These are phyloP conservation scores for Oenanthe oenanthe DNA, from an alignment of 2,113 vertebrate genomes.

Conservation along the genomic window DNA sequence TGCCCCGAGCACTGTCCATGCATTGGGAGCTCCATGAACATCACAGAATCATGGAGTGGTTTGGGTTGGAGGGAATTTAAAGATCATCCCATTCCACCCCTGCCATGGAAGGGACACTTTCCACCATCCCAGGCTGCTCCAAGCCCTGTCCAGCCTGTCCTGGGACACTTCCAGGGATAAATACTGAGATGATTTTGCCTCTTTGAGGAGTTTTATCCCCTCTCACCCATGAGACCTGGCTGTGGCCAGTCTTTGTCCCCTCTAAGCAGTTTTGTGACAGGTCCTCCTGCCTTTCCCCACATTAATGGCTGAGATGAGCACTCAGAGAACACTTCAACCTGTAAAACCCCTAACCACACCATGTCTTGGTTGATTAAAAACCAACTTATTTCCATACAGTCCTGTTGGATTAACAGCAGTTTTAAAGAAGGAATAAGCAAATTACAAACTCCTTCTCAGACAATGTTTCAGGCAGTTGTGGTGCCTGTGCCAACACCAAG, in stretches of 20 bases:
- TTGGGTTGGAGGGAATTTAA: background rate
- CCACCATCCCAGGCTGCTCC: rapidly evolving
- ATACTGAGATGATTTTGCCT: background rate
- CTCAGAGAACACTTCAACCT: background rate
- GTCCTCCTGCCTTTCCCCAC: background rate
- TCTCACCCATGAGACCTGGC: background rate
- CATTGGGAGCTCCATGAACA: rapidly evolving
- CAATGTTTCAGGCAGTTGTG: background rate
- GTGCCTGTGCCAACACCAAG: background rate
- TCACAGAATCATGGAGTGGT: background rate
- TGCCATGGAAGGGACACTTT: background rate
- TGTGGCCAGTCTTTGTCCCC: background rate
- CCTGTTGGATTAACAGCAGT: background rate
- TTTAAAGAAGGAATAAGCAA: background rate
- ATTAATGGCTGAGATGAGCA: background rate
- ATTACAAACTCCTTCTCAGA: background rate
- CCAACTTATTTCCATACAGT: background rate
- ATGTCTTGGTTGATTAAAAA: background rate
- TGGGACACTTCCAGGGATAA: background rate
- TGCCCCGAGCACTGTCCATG: background rate
- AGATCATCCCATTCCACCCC: rapidly evolving
- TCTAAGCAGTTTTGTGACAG: background rate
- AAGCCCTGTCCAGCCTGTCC: rapidly evolving
- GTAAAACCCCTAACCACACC: background rate
- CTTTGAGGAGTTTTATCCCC: background rate